Percentiles rank a stretch among this genome's conserved stretches.
These are phyloP conservation scores for Lissocephala sabroskyi DNA, from an alignment of 2,888 invertebrate species.

Conservation along the genomic window DNA sequence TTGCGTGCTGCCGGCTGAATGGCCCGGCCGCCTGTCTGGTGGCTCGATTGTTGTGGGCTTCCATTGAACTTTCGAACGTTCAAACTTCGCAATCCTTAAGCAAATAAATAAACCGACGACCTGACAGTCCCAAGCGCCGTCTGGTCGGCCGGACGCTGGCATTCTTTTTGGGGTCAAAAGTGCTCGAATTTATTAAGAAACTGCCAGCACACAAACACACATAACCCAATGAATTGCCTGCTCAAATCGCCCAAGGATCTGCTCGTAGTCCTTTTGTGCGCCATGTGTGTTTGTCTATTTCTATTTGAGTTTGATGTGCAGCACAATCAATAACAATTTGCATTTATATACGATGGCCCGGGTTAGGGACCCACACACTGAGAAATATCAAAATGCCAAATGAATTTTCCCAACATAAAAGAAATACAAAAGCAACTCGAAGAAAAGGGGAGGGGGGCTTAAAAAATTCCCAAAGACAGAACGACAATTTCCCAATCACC, in stretches of 20 bases:
- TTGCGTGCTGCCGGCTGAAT: too few species aligned
- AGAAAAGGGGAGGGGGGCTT: not conserved
- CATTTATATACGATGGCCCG: constrained; percentile 36
- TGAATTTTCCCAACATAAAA: constrained; percentile 28
- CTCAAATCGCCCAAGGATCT: not conserved
- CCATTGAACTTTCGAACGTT: too few species aligned
- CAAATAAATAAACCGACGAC: too few species aligned
- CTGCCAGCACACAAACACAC: not conserved
- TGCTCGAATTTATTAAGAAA: too few species aligned
- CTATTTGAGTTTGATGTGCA: constrained; percentile 38
- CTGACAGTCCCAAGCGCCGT: too few species aligned
- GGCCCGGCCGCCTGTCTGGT: too few species aligned
- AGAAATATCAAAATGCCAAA: constrained; percentile 32
- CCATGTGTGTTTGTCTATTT: constrained; percentile 6
- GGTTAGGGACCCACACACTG: constrained; percentile 14
- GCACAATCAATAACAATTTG: constrained; percentile 62
- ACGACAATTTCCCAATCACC: not conserved
- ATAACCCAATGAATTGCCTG: not conserved
- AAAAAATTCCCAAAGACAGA: not conserved
- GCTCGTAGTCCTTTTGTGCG: too few species aligned
- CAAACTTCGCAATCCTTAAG: too few species aligned
- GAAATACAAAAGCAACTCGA: too few species aligned
- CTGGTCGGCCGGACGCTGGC: too few species aligned
- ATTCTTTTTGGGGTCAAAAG: too few species aligned
- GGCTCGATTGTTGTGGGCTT: too few species aligned